phyloP scores from a whole-genome alignment of 2,888 invertebrate species.

The Creontiades dilutus region DNA sequence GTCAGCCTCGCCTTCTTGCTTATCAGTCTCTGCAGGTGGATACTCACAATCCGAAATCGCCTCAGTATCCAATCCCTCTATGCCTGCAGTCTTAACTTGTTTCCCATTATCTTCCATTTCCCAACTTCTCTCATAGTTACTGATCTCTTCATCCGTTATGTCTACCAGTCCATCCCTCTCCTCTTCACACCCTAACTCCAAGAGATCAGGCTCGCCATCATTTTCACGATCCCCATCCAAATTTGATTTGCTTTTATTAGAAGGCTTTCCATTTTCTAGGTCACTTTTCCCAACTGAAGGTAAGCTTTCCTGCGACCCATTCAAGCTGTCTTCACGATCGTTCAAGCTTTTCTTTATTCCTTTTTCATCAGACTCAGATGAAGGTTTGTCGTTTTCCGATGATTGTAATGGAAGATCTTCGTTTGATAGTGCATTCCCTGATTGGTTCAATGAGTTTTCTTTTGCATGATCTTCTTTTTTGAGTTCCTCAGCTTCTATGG shows the following conservation, averaged over 20 bases:
- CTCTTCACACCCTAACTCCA: constrained; percentile 75
- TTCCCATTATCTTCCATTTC: constrained; percentile 75
- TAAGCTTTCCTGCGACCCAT: constrained; percentile 26
- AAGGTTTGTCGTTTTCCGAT: neutral
- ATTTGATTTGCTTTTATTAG: constrained; percentile 13
- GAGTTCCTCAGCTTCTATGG: neutral
- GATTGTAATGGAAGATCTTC: constrained; percentile 10
- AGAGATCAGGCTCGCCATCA: constrained; percentile 73
- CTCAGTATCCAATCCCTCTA: constrained; percentile 85
- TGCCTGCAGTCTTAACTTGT: constrained; percentile 77
- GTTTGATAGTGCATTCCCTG: neutral
- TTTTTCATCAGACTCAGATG: neutral
- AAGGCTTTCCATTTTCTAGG: constrained; percentile 15
- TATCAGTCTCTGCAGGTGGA: constrained; percentile 77
- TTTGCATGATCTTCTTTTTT: constrained; percentile 45
- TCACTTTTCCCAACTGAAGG: constrained; percentile 40
- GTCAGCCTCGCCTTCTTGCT: constrained; percentile 74
- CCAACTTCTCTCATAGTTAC: constrained; percentile 75
- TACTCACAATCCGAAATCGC: constrained; percentile 87
- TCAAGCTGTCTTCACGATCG: neutral
- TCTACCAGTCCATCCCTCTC: constrained; percentile 75
- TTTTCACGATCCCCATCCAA: constrained; percentile 74
- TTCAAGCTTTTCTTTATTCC: neutral
- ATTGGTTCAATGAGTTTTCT: neutral
- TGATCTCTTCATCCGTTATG: constrained; percentile 76